These are phyloP conservation scores for Thera britannica DNA, from an alignment of 2,888 invertebrate species.

Conservation along the genomic window DNA sequence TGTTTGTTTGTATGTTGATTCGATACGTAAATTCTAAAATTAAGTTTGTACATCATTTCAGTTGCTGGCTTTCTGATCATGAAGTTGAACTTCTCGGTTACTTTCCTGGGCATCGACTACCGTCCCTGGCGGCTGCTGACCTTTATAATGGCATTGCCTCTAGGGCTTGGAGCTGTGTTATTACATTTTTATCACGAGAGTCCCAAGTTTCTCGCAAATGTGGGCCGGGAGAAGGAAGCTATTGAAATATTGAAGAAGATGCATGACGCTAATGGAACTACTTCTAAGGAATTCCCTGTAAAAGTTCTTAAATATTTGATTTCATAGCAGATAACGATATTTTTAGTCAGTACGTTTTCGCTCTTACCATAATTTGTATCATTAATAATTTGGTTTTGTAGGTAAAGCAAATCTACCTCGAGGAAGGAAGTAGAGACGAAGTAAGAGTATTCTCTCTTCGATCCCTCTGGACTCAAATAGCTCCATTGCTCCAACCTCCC, in stretches of 20 bases:
- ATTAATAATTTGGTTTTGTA: slow-evolving; percentile 34
- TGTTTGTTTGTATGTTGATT: no score
- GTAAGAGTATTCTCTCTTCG: slow-evolving; percentile 69
- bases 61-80: slow-evolving; percentile 71
- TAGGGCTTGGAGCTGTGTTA: slow-evolving; percentile 84
- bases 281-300: slow-evolving; percentile 61
- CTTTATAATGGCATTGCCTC: slow-evolving; percentile 84
- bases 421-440: slow-evolving; percentile 63
- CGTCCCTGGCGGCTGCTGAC: slow-evolving; percentile 75
- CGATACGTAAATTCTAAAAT: not conserved
- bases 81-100: slow-evolving; percentile 66
- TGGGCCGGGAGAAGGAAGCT: slow-evolving; percentile 86
- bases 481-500: slow-evolving; percentile 82
- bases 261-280: slow-evolving; percentile 82
- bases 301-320: slow-evolving; percentile 34
- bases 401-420: slow-evolving; percentile 64
- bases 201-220: slow-evolving; percentile 89
- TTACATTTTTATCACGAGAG: slow-evolving; percentile 88
- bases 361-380: no score
- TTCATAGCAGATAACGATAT: not conserved
- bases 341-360: no score
- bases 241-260: slow-evolving; percentile 85
- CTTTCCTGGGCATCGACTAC: slow-evolving; percentile 61
- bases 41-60: slow-evolving; percentile 43
- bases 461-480: slow-evolving; percentile 83